These are phyloP conservation scores for Enteromius treurensis DNA, from an alignment of 2,797 vertebrate genomes.

Conservation along the genomic window DNA sequence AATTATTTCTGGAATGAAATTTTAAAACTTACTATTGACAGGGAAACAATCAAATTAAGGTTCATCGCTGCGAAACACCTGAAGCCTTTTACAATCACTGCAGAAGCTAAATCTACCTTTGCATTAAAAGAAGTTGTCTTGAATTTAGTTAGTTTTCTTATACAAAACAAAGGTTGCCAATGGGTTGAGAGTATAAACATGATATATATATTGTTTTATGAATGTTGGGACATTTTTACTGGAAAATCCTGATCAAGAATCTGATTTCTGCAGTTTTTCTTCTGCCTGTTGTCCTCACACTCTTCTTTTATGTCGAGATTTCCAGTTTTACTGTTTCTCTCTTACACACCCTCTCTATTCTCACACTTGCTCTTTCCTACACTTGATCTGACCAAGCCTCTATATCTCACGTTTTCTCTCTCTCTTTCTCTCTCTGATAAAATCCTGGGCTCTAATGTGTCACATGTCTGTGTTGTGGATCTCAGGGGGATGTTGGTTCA, in stretches of 20 bases:
- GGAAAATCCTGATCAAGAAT: background rate
- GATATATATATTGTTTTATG: background rate
- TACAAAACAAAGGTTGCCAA: background rate
- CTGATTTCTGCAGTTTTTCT: background rate
- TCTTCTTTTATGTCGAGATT: background rate
- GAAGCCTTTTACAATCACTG: background rate
- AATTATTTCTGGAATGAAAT: background rate
- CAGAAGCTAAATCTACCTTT: background rate
- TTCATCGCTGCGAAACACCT: background rate
- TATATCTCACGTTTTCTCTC: background rate
- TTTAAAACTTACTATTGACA: background rate
- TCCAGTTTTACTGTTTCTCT: background rate
- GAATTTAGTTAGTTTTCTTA: background rate
- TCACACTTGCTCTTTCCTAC: background rate
- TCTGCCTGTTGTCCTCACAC: slow-evolving; percentile 6
- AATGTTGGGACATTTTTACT: background rate
- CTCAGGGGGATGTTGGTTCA: slow-evolving; percentile 80
- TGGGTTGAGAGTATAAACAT: background rate
- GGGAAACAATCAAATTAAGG: background rate
- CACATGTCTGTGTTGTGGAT: slow-evolving; percentile 72
- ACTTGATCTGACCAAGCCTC: background rate
- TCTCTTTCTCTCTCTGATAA: slow-evolving; percentile 32
- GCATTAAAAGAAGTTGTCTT: background rate
- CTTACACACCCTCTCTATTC: background rate
- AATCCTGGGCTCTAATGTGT: slow-evolving; percentile 67